Conservation (phyloP, 2,888 invertebrate genomes). For the Meteorus cinctellus region DNA sequence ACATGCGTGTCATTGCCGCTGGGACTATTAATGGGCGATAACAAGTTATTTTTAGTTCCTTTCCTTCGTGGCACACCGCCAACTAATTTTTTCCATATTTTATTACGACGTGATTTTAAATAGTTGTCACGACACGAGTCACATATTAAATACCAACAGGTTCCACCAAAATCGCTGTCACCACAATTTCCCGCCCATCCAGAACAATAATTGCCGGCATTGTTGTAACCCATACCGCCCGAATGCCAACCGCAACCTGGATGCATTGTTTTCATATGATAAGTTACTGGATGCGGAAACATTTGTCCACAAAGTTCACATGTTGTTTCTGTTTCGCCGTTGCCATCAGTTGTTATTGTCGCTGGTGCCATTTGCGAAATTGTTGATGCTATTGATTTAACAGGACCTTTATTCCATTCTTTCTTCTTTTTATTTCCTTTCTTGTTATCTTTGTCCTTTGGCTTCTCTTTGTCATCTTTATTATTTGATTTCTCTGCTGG, state of each 20-base stretch:
- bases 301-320: conserved; percentile 92
- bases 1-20: conserved; percentile 77
- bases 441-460: conserved; percentile 75
- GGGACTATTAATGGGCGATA: conserved; percentile 69
- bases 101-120: conserved; percentile 70
- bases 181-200: conserved; percentile 94
- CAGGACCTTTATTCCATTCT: conserved; percentile 74
- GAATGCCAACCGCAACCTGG: conserved; percentile 93
- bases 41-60: conserved; percentile 55
- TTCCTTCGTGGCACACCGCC: conserved; percentile 62
- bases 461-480: conserved; percentile 69
- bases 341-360: conserved; percentile 47
- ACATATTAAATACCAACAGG: conserved; percentile 94
- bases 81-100: conserved; percentile 65
- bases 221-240: conserved; percentile 93
- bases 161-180: conserved; percentile 85
- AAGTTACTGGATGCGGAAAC: conserved; percentile 87
- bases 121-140: conserved; percentile 91
- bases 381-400: conserved; percentile 49
- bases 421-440: conserved; percentile 76
- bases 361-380: not conserved
- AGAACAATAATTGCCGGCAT: conserved; percentile 88
- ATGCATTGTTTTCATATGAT: conserved; percentile 93
- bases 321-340: conserved; percentile 71
- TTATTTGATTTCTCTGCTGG: conserved; percentile 43